Evolutionary conservation across 2,888 invertebrate species (phyloP).

Genomic region (Philereme transversata): DNA sequence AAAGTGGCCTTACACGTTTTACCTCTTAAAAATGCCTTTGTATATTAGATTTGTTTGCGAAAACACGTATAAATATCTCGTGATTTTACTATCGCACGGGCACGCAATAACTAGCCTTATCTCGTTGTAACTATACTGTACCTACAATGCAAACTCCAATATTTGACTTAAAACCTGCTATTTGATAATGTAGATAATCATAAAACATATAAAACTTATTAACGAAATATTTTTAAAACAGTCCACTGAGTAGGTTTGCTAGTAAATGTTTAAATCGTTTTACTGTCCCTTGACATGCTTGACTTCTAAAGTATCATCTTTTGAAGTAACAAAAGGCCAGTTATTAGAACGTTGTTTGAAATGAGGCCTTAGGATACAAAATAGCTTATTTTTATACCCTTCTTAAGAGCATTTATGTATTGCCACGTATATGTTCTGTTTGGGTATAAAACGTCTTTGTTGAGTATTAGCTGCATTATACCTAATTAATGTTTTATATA

Average conservation of each 20-base stretch:
- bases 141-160: slow-evolving; percentile 57
- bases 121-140: slow-evolving; percentile 37
- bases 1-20: too few species aligned
- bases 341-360: slow-evolving; percentile 2
- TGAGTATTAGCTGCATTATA: slow-evolving; percentile 9
- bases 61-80: neutral
- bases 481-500: neutral
- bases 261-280: slow-evolving; percentile 36
- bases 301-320: too few species aligned
- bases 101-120: slow-evolving; percentile 58
- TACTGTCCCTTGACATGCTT: slow-evolving; percentile 3
- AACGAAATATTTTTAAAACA: slow-evolving; percentile 23
- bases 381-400: slow-evolving; percentile 43
- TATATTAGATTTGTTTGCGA: neutral
- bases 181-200: slow-evolving; percentile 1
- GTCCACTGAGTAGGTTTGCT: slow-evolving; percentile 61
- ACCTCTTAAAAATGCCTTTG: neutral
- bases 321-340: slow-evolving; percentile 1
- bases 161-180: slow-evolving; percentile 38
- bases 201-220: neutral
- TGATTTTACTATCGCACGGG: slow-evolving; percentile 56
- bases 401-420: slow-evolving; percentile 39
- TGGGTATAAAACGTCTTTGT: slow-evolving; percentile 4
- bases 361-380: slow-evolving; percentile 23
- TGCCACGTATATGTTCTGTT: slow-evolving; percentile 10